Percentiles rank a stretch among this genome's conserved stretches.
Conservation (phyloP, 2,888 invertebrate species). For the Ditula angustiorana region DNA sequence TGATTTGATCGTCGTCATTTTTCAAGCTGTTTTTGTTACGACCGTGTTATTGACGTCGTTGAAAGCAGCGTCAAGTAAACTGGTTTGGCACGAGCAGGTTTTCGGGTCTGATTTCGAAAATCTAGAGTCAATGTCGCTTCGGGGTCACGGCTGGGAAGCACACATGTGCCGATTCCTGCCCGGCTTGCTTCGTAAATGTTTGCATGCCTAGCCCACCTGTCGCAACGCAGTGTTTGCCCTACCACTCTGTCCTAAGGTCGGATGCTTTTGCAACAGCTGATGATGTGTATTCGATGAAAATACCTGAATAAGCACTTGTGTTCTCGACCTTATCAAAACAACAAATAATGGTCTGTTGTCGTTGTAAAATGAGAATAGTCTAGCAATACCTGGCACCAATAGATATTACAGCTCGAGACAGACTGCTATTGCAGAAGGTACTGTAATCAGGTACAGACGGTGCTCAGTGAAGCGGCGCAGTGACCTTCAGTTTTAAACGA, state of each 20-base stretch:
- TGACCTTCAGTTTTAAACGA: constrained; percentile 18
- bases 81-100: constrained; percentile 32
- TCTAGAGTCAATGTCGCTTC: constrained; percentile 36
- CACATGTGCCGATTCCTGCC: neutral
- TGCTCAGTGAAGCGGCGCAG: constrained; percentile 7
- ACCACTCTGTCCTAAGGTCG: constrained; percentile 55
- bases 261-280: constrained; percentile 52
- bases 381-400: constrained; percentile 8
- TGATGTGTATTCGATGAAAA: constrained; percentile 34
- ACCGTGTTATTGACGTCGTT: constrained; percentile 5
- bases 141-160: constrained; percentile 22
- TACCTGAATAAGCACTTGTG: constrained; percentile 21
- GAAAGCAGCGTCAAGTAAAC: constrained; percentile 27
- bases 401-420: neutral
- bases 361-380: constrained; percentile 6
- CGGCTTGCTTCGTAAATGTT: constrained; percentile 50
- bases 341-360: constrained; percentile 12
- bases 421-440: constrained; percentile 11
- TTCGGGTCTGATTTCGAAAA: constrained; percentile 38
- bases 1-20: neutral
- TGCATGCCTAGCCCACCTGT: constrained; percentile 51
- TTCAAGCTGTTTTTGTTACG: constrained; percentile 2
- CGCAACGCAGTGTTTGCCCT: constrained; percentile 57
- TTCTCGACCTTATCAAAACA: constrained; percentile 13
- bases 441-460: constrained; percentile 12